phyloP scores from a whole-genome alignment of 2,888 invertebrate genomes.

The Caenorhabditis zanzibari region DNA sequence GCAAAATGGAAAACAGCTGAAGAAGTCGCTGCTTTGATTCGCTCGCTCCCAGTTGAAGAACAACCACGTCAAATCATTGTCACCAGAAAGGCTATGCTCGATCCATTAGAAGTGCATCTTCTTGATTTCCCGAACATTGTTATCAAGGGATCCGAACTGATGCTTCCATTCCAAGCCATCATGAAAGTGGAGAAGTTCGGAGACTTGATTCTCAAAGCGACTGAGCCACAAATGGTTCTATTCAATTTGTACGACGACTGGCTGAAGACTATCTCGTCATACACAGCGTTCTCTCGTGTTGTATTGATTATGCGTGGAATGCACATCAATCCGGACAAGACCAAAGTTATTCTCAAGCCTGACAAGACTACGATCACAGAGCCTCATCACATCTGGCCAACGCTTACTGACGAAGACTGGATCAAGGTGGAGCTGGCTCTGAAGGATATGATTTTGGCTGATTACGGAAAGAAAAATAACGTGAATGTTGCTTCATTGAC shows the following conservation, averaged over 20 bases:
- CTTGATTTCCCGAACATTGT: slow-evolving; percentile 99
- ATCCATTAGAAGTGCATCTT: slow-evolving; percentile 96
- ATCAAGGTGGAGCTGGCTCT: slow-evolving; percentile 97
- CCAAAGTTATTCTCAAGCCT: slow-evolving; percentile 98
- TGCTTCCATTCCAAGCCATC: slow-evolving; percentile 94
- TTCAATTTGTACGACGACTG: slow-evolving; percentile 99
- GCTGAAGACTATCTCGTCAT: slow-evolving; percentile 98
- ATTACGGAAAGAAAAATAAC: slow-evolving; percentile 99
- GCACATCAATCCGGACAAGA: slow-evolving; percentile 98
- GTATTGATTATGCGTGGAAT: slow-evolving; percentile 96
- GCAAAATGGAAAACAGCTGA: slow-evolving; percentile 99
- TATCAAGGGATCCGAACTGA: slow-evolving; percentile 98
- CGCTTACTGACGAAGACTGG: slow-evolving; percentile 98
- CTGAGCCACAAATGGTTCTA: slow-evolving; percentile 99
- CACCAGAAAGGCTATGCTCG: slow-evolving; percentile 99
- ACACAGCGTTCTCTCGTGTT: slow-evolving; percentile 97
- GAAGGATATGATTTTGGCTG: slow-evolving; percentile 97
- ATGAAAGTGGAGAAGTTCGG: slow-evolving; percentile 94
- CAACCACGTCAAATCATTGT: slow-evolving; percentile 99
- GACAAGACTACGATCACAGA: slow-evolving; percentile 99
- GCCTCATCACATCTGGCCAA: slow-evolving; percentile 99
- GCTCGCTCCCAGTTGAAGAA: slow-evolving; percentile 98
- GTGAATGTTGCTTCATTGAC: slow-evolving; percentile 99
- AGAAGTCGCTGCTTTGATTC: slow-evolving; percentile 99
- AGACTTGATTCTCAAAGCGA: slow-evolving; percentile 97